Evolutionary conservation across 1,140 invertebrate species (phyloP).

Genomic region (Cylas formicarius): DNA sequence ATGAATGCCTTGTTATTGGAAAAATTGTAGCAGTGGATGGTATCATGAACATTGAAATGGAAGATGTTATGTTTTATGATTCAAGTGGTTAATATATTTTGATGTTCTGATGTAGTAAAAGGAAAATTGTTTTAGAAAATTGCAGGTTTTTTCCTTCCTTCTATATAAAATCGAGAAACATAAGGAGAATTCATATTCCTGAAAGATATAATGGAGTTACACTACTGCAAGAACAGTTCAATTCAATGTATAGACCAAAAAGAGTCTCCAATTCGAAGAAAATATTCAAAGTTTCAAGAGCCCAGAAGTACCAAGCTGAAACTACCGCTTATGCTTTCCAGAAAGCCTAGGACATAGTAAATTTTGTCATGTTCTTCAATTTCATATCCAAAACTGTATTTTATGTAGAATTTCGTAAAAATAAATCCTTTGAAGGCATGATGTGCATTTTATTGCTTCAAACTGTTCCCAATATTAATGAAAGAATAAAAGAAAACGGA

Average conservation of each 20-base stretch:
- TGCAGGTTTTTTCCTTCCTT: constrained; percentile 29
- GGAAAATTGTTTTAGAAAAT: constrained; percentile 21
- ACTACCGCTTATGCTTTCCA: constrained; percentile 12
- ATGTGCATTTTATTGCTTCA: too few species aligned
- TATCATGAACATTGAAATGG: constrained; percentile 37
- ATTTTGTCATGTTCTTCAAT: background rate
- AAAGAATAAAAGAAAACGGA: too few species aligned
- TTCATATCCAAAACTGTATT: background rate
- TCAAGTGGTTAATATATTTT: constrained; percentile 24
- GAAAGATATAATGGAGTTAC: constrained; percentile 21
- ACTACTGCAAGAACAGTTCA: constrained; percentile 23
- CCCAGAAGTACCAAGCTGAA: constrained; percentile 8
- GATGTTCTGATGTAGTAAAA: background rate
- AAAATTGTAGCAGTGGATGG: constrained; percentile 34
- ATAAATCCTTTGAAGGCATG: too few species aligned
- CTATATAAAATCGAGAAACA: constrained; percentile 29
- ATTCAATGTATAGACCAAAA: constrained; percentile 20
- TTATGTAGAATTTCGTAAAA: constrained; percentile 1
- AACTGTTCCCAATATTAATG: too few species aligned
- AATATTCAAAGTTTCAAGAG: constrained; percentile 18
- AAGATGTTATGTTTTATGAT: constrained; percentile 33
- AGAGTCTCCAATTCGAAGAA: constrained; percentile 24
- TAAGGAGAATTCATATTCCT: constrained; percentile 35
- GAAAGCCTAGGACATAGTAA: background rate
- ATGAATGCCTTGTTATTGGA: constrained; percentile 34